These are phyloP conservation scores for Drosophila multiciliata DNA, from an alignment of 2,888 invertebrate genomes.

Conservation along the genomic window DNA sequence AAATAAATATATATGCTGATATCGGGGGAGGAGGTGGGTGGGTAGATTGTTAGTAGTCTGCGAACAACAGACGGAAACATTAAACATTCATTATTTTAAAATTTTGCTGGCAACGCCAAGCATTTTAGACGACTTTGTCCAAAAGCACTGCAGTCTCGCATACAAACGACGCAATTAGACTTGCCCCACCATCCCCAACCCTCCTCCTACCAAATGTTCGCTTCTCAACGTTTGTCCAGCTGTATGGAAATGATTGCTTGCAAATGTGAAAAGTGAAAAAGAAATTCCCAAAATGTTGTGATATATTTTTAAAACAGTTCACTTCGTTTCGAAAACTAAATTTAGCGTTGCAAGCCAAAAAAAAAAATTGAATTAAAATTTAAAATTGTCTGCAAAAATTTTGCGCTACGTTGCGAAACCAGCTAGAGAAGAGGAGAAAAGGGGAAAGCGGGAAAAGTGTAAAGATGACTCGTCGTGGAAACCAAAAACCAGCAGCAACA, in stretches of 20 bases:
- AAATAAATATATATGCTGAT: neutral
- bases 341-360: constrained; percentile 57
- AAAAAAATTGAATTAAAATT: constrained; percentile 70
- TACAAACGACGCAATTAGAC: constrained; percentile 71
- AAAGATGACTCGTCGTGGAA: constrained; percentile 49
- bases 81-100: constrained; percentile 79
- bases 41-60: constrained; percentile 28
- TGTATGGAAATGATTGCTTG: constrained; percentile 12
- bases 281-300: constrained; percentile 54
- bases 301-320: constrained; percentile 46
- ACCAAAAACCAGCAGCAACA: constrained; percentile 59
- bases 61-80: constrained; percentile 67
- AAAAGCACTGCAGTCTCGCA: constrained; percentile 58
- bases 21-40: constrained; percentile 1
- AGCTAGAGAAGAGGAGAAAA: neutral
- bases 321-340: constrained; percentile 50
- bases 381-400: constrained; percentile 76
- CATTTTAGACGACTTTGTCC: constrained; percentile 49
- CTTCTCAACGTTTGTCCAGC: constrained; percentile 57
- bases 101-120: constrained; percentile 58
- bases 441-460: constrained; percentile 17
- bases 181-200: neutral
- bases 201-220: neutral
- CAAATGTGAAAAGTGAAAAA: constrained; percentile 13
- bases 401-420: constrained; percentile 67